Conservation (phyloP, 2,113 vertebrate genomes). For the Caretta caretta region DNA sequence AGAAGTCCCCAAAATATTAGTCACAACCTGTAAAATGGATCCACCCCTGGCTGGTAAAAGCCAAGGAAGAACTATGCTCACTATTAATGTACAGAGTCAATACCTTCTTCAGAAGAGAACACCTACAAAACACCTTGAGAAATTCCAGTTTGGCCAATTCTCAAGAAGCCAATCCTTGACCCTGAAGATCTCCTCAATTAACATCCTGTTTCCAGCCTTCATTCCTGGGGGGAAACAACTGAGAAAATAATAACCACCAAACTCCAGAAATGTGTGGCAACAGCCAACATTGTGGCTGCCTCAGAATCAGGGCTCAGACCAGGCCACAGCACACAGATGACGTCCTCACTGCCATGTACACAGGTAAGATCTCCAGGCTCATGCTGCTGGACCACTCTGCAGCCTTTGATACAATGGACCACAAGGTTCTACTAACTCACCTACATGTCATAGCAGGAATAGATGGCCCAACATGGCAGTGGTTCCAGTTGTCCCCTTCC, state of each 20-base stretch:
- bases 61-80: not conserved
- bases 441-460: not conserved
- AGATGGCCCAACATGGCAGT: not conserved
- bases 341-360: too few relatives aligned
- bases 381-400: not conserved
- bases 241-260: not conserved
- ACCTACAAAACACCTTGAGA: not conserved
- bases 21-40: not conserved
- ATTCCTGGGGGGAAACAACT: not conserved
- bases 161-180: not conserved
- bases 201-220: not conserved
- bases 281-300: not conserved
- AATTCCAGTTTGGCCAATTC: not conserved
- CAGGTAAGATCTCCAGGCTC: not conserved
- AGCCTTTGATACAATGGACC: not conserved
- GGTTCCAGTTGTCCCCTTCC: too few relatives aligned
- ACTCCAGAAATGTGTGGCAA: not conserved
- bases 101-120: not conserved
- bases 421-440: not conserved
- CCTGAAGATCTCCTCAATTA: not conserved
- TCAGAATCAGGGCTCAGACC: not conserved
- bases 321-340: too few relatives aligned
- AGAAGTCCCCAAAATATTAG: not conserved
- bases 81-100: not conserved
- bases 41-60: not conserved